Base-by-base conservation (phyloP, 2,797 vertebrate genomes). In the Hyperoplus immaculatus region DNA sequence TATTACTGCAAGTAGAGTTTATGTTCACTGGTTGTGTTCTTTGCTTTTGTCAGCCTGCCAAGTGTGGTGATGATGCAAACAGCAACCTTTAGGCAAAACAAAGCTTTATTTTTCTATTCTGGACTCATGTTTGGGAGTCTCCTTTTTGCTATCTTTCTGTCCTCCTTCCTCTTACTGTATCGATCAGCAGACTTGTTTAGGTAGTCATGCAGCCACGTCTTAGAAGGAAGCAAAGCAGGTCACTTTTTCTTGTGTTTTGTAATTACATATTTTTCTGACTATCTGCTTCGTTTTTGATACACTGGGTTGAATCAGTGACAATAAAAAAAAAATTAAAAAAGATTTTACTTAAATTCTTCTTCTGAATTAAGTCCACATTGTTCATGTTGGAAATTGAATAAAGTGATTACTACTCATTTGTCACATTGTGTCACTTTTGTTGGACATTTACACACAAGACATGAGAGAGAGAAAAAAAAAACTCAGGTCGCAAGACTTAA, bases 61-160 rank as follows among this genome's bases (percentile, higher is more conserved):
- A 85, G 81, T 84, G 88, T 92, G 87, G 71, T 81, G 83, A 89
- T 78, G 64, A 88, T 80, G 84, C 91, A 81, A 90, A 90, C 77
- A 46, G 80, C 84, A 87, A 91, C 85, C 87, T 94, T 90, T 93
- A 91, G 90, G 83, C 77, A 72, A 78, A 71, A 88, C 87, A 93
- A 93, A 89, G 88, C 91, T 94, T 94, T 95, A 95, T 95, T 96
- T 96, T 96, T 96, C 83, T 96, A 96, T 93, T 89, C 82, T 59
- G 8, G 92, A 90, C 93, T 95, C 93, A 60, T 69, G 84, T 95
- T 95, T 94, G 71, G 73, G 90, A 94, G 94, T 94, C 92, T 86
- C 67, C 74, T 88, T 94, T 95, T 95, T 95, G 93, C 93, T 91
- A 94, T 94, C 50, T 60, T 84, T 88, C 80, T 81, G 87, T 93